A percentile compares a stretch with the other conserved stretches of the same genome.
Evolutionary conservation across 1,140 invertebrate genomes (phyloP).

Genomic region (Drosophila truncata): DNA sequence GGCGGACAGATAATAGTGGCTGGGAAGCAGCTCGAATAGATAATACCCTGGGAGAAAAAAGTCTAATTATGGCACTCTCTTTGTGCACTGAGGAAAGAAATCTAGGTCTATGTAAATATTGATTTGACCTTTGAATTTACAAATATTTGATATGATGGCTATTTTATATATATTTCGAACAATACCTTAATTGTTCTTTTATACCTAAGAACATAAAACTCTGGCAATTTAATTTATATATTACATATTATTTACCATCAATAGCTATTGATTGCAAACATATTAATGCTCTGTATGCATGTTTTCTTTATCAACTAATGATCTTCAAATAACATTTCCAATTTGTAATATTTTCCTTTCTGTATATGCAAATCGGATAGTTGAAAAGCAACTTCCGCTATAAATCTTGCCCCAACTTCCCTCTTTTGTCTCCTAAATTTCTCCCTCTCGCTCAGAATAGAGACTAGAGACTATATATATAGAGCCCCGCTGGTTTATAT

Average conservation of each 20-base stretch:
- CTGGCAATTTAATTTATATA: not conserved
- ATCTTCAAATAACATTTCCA: not conserved
- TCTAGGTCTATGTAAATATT: not conserved
- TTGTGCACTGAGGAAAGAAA: not conserved
- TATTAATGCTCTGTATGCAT: not conserved
- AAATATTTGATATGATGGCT: no score
- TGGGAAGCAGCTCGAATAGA: conserved; percentile 30
- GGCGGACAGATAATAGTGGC: conserved; percentile 30
- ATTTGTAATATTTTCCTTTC: not conserved
- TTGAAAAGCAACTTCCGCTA: conserved; percentile 46
- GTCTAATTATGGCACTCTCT: conserved; percentile 5
- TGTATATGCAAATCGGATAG: conserved; percentile 44
- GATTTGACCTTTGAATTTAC: no score
- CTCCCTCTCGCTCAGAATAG: not conserved
- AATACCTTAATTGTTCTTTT: not conserved
- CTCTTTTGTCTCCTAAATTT: conserved; percentile 10
- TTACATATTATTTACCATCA: no score
- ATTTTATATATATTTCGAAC: no score
- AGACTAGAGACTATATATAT: not conserved
- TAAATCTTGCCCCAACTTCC: conserved; percentile 37
- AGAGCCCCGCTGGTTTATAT: conserved; percentile 34
- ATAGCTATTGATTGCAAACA: not conserved
- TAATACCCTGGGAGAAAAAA: conserved; percentile 13
- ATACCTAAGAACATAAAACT: not conserved
- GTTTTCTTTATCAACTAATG: not conserved